Base-by-base conservation (phyloP, 1,140 invertebrate species). In the Tribolium madens region DNA sequence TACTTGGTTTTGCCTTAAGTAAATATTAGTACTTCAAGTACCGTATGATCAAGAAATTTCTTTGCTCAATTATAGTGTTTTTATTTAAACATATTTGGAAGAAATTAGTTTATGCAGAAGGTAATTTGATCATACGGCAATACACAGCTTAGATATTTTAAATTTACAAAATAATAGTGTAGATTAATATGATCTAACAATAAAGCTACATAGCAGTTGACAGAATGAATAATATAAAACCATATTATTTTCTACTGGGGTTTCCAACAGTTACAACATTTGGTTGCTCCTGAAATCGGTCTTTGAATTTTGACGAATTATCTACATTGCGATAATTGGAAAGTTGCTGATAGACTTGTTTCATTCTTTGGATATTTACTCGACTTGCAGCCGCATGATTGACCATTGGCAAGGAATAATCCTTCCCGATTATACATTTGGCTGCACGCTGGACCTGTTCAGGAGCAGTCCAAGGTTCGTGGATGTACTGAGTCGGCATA, bases 381-480 rank as follows among this genome's bases (percentile, higher is more conserved):
- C 90, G 88, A 9, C 92, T 93, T 18, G 91, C 93, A 53, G 91
- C 90, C 4, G 88, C 85, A 84, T 97, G 96, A 83, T 96, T 93
- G 0, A 97, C 91, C 89, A 97, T 97, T 0, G 95, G 95, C 76
- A 94, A 78, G 0, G 95, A 93, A 84, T 97, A 97, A 84, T 97
- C 93, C 81, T 91, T 89, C 1, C 95, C 95, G 46, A 97, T 90
- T 12, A 95, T 90, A 85, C 96, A 97, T 80, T 92, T 92, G 0
- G 94, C 91, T n/a, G 91, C 88, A 80, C 89, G 86, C 84, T 97
- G 96, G 3, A 96, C 90, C 50, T 87, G 87, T 52, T 93, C 89
- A 0, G 95, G 94, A 0, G 95, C 94, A 78, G 90, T 91, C 96
- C 95, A 97, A 0, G 96, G 96, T 82, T 96, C 95, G 83, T 96